Evolutionary conservation across 1,140 invertebrate genomes (phyloP).

Genomic region (Sesamia nonagrioides): DNA sequence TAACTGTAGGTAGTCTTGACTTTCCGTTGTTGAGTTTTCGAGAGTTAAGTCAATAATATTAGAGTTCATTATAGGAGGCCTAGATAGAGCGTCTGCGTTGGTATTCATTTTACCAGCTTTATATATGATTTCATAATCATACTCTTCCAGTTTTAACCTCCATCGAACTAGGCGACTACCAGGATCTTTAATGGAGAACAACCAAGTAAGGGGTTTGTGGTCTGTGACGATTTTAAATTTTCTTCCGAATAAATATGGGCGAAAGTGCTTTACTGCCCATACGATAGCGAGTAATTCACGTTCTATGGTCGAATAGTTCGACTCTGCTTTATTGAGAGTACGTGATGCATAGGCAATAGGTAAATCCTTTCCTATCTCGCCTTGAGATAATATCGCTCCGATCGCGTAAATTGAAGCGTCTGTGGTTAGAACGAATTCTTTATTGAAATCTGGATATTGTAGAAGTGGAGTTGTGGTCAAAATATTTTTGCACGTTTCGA

Average conservation of each 20-base stretch:
- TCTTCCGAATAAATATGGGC: conserved; percentile 74
- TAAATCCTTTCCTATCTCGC: too few species aligned
- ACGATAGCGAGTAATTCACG: conserved; percentile 83
- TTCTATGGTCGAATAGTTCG: conserved; percentile 80
- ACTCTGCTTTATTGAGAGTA: conserved; percentile 74
- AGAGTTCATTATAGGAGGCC: conserved; percentile 53
- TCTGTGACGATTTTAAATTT: conserved; percentile 63
- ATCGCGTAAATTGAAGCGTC: background rate
- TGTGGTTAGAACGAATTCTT: background rate
- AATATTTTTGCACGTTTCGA: conserved; percentile 61
- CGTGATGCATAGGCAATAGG: conserved; percentile 73
- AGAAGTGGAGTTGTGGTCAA: background rate
- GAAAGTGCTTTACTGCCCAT: conserved; percentile 78
- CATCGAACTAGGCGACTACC: conserved; percentile 68
- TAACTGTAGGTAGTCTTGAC: conserved; percentile 50
- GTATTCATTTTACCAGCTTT: conserved; percentile 76
- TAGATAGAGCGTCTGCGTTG: conserved; percentile 73
- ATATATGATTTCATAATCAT: conserved; percentile 77
- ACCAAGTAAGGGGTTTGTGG: conserved; percentile 85
- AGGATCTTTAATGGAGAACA: conserved; percentile 78
- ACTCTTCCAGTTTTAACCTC: conserved; percentile 82
- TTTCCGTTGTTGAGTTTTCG: conserved; percentile 11
- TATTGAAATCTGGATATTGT: background rate
- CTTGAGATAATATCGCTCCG: background rate
- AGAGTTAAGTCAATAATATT: conserved; percentile 43